Conservation (phyloP, 2,113 vertebrate genomes). For the Fulica atra region DNA sequence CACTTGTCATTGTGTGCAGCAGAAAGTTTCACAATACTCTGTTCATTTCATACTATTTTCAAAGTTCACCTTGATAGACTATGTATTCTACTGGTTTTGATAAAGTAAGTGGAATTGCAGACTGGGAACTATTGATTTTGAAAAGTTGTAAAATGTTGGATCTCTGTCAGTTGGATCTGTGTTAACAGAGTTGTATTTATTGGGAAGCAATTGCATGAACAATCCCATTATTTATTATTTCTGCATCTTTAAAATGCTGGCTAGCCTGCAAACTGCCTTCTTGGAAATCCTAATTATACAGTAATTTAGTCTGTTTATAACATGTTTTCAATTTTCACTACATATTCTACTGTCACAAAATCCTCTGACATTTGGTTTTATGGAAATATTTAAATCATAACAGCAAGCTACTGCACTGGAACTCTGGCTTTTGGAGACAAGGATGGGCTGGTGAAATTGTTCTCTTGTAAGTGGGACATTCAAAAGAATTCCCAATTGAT, state of each 20-base stretch:
- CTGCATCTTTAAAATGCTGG: conserved; percentile 47
- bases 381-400: conserved; percentile 62
- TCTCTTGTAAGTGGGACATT: neutral
- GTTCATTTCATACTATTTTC: neutral
- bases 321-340: conserved; percentile 66
- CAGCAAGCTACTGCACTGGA: conserved; percentile 17
- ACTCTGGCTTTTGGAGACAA: conserved; percentile 21
- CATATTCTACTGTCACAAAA: conserved; percentile 62
- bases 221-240: conserved; percentile 53
- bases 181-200: neutral
- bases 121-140: neutral
- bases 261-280: conserved; percentile 24
- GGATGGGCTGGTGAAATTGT: conserved; percentile 12
- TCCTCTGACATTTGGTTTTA: conserved; percentile 43
- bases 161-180: neutral
- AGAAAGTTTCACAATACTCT: neutral
- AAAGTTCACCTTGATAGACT: neutral
- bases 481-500: conserved; percentile 16
- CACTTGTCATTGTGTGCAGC: neutral
- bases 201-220: neutral
- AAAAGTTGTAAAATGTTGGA: neutral
- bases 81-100: neutral
- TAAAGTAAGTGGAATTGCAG: neutral
- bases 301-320: conserved; percentile 43
- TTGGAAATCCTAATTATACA: conserved; percentile 49